Conservation (phyloP, 37 sponge, comb jelly and placozoan genomes). For the Chondrilla cf. caribensis region DNA sequence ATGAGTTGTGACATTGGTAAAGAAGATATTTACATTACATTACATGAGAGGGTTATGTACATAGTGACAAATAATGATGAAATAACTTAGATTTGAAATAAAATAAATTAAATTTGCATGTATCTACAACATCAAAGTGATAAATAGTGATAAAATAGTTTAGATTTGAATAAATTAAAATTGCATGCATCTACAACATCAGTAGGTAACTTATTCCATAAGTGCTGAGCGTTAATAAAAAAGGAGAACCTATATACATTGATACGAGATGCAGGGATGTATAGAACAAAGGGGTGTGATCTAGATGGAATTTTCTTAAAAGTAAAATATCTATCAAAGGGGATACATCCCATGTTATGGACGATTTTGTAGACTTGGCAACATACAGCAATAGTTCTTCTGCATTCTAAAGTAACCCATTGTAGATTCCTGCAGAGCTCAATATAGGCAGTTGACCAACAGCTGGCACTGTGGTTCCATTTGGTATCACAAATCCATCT, state of each 20-base stretch:
- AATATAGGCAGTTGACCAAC: background rate
- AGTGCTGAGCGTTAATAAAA: background rate
- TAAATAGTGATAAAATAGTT: too few species aligned
- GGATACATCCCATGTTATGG: background rate
- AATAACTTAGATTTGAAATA: too few species aligned
- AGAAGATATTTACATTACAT: too few species aligned
- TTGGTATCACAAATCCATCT: constrained; percentile 12
- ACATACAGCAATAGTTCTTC: background rate
- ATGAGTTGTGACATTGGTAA: background rate
- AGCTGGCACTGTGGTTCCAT: background rate
- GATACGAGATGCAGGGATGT: background rate
- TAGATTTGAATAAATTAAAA: background rate
- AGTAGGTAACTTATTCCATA: background rate
- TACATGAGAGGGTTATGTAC: too few species aligned
- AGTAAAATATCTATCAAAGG: background rate
- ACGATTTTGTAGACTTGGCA: background rate
- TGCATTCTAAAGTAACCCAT: background rate
- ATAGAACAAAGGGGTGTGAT: background rate
- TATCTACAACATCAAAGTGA: too few species aligned
- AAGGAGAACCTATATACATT: background rate
- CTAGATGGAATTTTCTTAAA: background rate
- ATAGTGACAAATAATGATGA: too few species aligned
- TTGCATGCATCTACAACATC: background rate
- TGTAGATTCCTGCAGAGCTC: background rate
- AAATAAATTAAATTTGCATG: too few species aligned